Evolutionary conservation across 2,113 vertebrate genomes (phyloP), one percentile per base, ranked within the genome.

Genomic region (Prunella himalayana): DNA sequence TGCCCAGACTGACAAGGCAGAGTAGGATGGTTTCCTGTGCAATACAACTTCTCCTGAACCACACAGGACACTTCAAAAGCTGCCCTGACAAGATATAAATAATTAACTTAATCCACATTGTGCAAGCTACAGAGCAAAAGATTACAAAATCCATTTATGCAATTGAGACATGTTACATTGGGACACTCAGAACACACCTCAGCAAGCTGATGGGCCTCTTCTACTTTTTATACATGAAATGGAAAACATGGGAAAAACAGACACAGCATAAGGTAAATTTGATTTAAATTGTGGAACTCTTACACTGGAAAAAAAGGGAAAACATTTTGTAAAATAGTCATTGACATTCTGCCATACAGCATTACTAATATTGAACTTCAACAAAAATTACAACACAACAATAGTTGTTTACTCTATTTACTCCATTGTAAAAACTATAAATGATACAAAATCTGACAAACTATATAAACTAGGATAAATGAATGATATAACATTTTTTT

Each of bases 61-160:
- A 39, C 73, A 70, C 7, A 63, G 57, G 56, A 68, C 27, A 76
- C 89, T 93, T 85, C 79, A 88, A 75, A 30, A 82, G 27, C 88
- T 90, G 78, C 69, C 77, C 88, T 65, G 35, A 77, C 61, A 94
- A 87, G 77, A 57, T 83, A 90, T 71, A 95, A 97, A 97, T 96
- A 81, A 97, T 96, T 94, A 97, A 96, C 93, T 82, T 90, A 92
- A 85, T 77, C 60, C 24, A 64, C 28, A 37, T 87, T 95, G 82
- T 68, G 85, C 91, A 96, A 95, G 88, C 25, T 85, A 75, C 44
- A 82, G 35, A 54, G 65, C 57, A 94, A 87, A 90, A 92, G 47
- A 95, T 94, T 95, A 69, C 84, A 81, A 92, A 95, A 96, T 44
- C 54, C 39, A 64, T 92, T 92, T 92, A 78, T 90, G 92, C 41